phyloP scores from a whole-genome alignment of 2,113 vertebrate species.

The Oncorhynchus nerka region DNA sequence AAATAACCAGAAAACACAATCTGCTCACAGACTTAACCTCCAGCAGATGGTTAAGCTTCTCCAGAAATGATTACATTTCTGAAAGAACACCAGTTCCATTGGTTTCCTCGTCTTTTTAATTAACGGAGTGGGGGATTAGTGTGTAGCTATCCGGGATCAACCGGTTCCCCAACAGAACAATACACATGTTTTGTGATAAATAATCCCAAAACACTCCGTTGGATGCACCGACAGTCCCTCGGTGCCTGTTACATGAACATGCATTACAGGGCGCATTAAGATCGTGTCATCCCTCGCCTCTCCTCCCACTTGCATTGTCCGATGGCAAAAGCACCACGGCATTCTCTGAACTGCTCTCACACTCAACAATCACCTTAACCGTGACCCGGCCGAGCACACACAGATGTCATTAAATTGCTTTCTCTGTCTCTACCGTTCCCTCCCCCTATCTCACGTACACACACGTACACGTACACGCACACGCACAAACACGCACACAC shows the following conservation, averaged over 20 bases:
- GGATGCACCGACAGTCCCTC: slow-evolving; percentile 37
- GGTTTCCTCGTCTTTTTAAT: slow-evolving; percentile 88
- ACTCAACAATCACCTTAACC: slow-evolving; percentile 38
- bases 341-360: slow-evolving; percentile 15
- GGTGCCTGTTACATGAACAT: slow-evolving; percentile 73
- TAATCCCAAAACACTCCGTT: slow-evolving; percentile 69
- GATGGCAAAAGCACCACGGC: slow-evolving; percentile 20
- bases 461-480: too few relatives aligned
- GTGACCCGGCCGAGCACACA: slow-evolving; percentile 27
- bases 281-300: slow-evolving; percentile 45
- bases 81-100: slow-evolving; percentile 81
- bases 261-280: slow-evolving; percentile 74
- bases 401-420: neutral
- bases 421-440: neutral
- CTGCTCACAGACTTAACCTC: slow-evolving; percentile 85
- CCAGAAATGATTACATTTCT: slow-evolving; percentile 89
- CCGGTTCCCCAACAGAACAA: slow-evolving; percentile 78
- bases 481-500: too few relatives aligned
- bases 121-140: slow-evolving; percentile 88
- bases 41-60: slow-evolving; percentile 94
- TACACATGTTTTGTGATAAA: slow-evolving; percentile 81
- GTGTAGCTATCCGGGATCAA: slow-evolving; percentile 84
- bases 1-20: slow-evolving; percentile 79
- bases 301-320: slow-evolving; percentile 46
- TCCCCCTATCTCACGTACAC: rapidly evolving